These are phyloP conservation scores for Amblyraja radiata DNA, from an alignment of 2,797 vertebrate genomes.

Conservation along the genomic window DNA sequence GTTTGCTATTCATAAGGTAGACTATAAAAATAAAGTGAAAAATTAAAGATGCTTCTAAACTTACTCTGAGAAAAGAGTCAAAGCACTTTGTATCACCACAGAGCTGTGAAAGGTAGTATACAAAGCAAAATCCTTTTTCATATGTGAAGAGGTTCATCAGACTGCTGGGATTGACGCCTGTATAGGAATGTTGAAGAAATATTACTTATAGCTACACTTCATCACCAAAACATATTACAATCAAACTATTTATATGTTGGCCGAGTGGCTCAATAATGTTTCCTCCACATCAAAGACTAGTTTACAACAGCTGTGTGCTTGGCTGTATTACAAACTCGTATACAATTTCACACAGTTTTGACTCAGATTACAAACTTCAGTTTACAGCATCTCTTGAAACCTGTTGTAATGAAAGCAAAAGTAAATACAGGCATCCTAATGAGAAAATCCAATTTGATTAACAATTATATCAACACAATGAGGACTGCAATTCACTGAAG, in stretches of 20 bases:
- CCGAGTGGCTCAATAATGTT: neutral
- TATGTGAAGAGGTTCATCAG: slow-evolving; percentile 97
- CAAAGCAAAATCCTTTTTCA: slow-evolving; percentile 95
- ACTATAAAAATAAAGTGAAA: neutral
- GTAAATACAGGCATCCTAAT: neutral
- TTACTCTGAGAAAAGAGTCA: slow-evolving; percentile 81
- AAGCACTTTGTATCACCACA: slow-evolving; percentile 77
- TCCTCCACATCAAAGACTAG: too few species aligned
- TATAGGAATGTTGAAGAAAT: slow-evolving; percentile 20
- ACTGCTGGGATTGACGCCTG: slow-evolving; percentile 92
- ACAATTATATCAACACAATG: neutral
- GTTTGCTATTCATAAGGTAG: neutral
- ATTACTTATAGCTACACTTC: neutral
- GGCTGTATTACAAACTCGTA: neutral
- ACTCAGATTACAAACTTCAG: neutral
- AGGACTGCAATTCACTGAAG: neutral
- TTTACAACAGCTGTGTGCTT: neutral
- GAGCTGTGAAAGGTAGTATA: slow-evolving; percentile 85
- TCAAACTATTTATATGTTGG: neutral
- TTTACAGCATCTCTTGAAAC: neutral
- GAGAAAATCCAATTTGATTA: neutral
- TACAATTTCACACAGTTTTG: neutral
- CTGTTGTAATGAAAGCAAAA: neutral
- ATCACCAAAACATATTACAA: neutral
- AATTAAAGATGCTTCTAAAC: slow-evolving; percentile 41